phyloP scores from a whole-genome alignment of 1,140 invertebrate genomes.

The Apis laboriosa region DNA sequence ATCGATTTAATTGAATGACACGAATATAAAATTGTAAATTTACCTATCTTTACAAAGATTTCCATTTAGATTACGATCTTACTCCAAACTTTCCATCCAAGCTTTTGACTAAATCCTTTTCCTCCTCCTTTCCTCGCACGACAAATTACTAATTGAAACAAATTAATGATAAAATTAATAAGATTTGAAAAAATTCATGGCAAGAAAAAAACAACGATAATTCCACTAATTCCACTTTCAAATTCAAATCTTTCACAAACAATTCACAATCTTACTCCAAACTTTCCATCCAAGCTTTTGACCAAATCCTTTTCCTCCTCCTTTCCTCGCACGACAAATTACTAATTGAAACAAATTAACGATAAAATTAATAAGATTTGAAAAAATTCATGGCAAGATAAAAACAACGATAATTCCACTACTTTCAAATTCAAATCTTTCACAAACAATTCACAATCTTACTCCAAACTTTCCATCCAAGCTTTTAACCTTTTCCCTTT shows the following conservation, averaged over 20 bases:
- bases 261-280: not conserved
- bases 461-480: not conserved
- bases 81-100: too few relatives aligned
- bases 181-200: not conserved
- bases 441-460: not conserved
- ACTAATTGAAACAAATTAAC: too few relatives aligned
- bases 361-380: not conserved
- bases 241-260: too few relatives aligned
- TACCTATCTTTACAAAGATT: too few relatives aligned
- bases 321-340: too few relatives aligned
- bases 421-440: too few relatives aligned
- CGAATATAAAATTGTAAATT: not conserved
- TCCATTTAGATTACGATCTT: too few relatives aligned
- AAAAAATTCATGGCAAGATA: not conserved
- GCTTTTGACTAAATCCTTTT: too few relatives aligned
- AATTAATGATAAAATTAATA: not conserved
- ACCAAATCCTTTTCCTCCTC: too few relatives aligned
- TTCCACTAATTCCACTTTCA: not conserved
- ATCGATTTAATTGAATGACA: not conserved
- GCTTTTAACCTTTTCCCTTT: constrained; percentile 3
- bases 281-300: too few relatives aligned
- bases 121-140: too few relatives aligned
- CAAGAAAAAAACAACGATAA: not conserved
- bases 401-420: not conserved
- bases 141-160: too few relatives aligned